phyloP scores from a whole-genome alignment of 2,797 vertebrate genomes.

The Heterohyrax brucei region DNA sequence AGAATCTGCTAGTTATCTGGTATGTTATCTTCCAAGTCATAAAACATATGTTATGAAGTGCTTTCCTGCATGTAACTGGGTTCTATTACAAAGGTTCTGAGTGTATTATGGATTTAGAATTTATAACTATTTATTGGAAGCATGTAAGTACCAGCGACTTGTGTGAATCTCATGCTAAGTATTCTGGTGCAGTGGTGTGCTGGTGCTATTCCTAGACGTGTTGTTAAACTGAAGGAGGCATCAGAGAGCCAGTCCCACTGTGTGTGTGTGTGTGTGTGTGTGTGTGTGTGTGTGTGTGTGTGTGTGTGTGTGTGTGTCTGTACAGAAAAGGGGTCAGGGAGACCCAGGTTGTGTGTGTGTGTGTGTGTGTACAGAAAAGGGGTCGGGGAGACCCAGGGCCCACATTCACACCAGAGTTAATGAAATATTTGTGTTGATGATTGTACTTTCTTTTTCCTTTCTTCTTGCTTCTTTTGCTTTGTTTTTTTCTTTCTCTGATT shows the following conservation, averaged over 20 bases:
- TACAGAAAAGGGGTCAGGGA: neutral
- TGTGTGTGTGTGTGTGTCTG: neutral
- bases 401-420: neutral
- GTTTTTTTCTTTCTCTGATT: neutral
- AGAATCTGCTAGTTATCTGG: neutral
- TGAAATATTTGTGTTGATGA: neutral
- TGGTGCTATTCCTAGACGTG: neutral
- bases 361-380: neutral
- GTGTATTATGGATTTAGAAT: neutral
- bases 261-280: neutral
- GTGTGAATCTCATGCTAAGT: neutral
- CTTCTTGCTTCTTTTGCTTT: neutral
- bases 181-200: neutral
- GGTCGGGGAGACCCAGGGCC: neutral
- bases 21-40: neutral
- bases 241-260: neutral
- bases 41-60: neutral
- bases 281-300: neutral
- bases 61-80: neutral
- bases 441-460: neutral
- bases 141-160: neutral
- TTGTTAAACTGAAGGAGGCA: neutral
- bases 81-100: neutral
- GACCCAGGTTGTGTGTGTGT: neutral
- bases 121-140: conserved; percentile 21